Conservation (phyloP, 2,797 vertebrate species). For the Fringilla coelebs region DNA sequence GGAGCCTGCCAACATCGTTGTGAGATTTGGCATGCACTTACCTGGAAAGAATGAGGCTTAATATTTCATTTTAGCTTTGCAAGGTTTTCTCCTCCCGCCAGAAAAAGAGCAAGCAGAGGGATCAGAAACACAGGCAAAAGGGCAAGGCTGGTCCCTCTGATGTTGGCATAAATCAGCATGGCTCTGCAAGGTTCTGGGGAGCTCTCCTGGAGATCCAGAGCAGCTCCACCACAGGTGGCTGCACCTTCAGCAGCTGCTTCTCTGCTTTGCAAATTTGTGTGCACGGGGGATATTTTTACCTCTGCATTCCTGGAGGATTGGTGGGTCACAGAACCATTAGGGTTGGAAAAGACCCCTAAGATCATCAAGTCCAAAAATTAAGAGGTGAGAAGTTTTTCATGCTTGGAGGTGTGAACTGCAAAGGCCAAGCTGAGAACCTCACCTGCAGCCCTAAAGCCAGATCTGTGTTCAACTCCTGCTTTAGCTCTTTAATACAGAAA, state of each 20-base stretch:
- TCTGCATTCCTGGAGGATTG: not conserved
- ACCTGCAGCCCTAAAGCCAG: not conserved
- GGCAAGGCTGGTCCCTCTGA: not conserved
- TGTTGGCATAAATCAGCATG: rapidly evolving
- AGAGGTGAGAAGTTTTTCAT: not conserved
- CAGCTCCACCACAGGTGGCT: not conserved
- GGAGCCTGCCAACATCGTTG: conserved; percentile 60
- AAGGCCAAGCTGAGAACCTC: not conserved
- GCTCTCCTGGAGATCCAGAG: not conserved
- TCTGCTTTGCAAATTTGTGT: not conserved
- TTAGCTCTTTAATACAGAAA: not conserved
- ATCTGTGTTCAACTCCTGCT: not conserved
- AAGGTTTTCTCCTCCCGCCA: conserved; percentile 17
- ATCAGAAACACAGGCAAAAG: not conserved
- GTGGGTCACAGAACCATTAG: no score
- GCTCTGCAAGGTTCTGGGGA: not conserved
- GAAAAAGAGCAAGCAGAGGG: not conserved
- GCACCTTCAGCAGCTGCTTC: not conserved
- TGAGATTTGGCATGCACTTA: conserved; percentile 71
- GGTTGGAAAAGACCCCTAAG: not conserved
- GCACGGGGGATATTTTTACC: not conserved
- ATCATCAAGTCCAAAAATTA: not conserved
- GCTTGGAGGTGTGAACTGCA: not conserved
- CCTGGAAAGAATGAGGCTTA: conserved; percentile 72
- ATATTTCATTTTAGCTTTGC: conserved; percentile 68